Percentiles rank a stretch among this genome's conserved stretches.
phyloP scores from a whole-genome alignment of 2,888 invertebrate genomes.

The Coelogynopora nodosa region DNA sequence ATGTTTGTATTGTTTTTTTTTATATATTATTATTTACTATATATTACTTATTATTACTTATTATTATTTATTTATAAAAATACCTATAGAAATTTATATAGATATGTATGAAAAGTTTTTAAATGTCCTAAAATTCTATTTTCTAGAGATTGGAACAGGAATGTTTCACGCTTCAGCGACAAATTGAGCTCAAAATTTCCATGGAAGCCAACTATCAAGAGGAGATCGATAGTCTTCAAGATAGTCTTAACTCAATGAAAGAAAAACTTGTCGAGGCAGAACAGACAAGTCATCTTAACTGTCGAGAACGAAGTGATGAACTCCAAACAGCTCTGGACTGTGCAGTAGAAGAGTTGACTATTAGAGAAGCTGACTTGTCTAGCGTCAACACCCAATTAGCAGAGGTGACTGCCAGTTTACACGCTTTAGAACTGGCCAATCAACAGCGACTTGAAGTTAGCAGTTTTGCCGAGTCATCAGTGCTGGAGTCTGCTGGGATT shows the following conservation, averaged over 20 bases:
- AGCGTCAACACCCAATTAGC: not conserved
- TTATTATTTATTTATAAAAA: too few species aligned
- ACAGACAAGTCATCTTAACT: not conserved
- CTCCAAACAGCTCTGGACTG: not conserved
- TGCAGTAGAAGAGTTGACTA: not conserved
- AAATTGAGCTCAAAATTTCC: not conserved
- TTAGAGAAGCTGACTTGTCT: not conserved
- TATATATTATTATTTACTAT: too few species aligned
- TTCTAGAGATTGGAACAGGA: not conserved
- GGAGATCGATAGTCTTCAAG: not conserved
- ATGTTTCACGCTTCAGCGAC: not conserved
- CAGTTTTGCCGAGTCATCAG: not conserved
- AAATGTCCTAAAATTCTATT: too few species aligned
- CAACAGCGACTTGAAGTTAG: not conserved
- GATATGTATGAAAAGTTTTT: too few species aligned
- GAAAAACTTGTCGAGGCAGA: not conserved
- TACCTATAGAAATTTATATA: too few species aligned
- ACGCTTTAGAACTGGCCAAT: not conserved
- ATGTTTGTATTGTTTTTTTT: too few species aligned
- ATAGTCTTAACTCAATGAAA: not conserved
- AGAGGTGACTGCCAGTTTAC: not conserved
- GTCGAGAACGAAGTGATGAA: not conserved
- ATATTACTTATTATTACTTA: too few species aligned
- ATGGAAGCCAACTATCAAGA: not conserved
- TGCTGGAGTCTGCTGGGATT: not conserved